Base-by-base conservation (phyloP, 2,888 invertebrate genomes). In the Fragum fragum region DNA sequence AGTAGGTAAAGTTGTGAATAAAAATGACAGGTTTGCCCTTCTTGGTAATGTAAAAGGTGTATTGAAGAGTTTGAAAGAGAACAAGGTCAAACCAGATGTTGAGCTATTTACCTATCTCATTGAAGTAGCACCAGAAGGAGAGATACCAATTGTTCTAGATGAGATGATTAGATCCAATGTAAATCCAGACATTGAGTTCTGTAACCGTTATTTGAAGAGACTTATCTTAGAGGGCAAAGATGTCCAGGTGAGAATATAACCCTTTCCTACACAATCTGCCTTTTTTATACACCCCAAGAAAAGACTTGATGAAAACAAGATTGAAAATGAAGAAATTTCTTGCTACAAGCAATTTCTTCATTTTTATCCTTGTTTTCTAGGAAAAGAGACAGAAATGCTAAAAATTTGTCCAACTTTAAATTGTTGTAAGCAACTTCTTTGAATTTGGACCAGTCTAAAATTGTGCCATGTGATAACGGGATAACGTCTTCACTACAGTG, bases 11-110 rank as follows among this genome's bases (percentile, higher is more conserved):
- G 23, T 87, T n/a, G 70, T 63, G 32, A 32, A 36, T 18, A 76
- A 86, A 1, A 69, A 77, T 53, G 90, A 90, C 18, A 87, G 94
- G 21, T 87, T 94, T 7, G 87, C 90, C n/a, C 95, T 98, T 32
- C 94, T 98, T 52, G 99, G 99, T 23, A 98, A 98, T 0, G 95
- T 96, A 53, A 95, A 96, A 0, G 97, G 97, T n/a, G 96, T 98
- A 90, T 92, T 99, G 0, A 94, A 96, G 70, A 96, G 96, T 92
- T 98, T 99, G 98, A 94, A 96, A 79, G 92, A 93, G 0, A 95
- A 96, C 90, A 94, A 95, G 11, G 96, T 97, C 0, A 95, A 95
- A 21, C 98, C 98, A 1, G 96, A 97, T 94, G 95, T 97, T 18
- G 97, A 97, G 95, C 97, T 97, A 11, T 96, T 97, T 87, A 97